Percentiles rank a stretch among this genome's conserved stretches.
phyloP scores from a whole-genome alignment of 2,888 invertebrate species.

The Nesidiocoris tenuis region DNA sequence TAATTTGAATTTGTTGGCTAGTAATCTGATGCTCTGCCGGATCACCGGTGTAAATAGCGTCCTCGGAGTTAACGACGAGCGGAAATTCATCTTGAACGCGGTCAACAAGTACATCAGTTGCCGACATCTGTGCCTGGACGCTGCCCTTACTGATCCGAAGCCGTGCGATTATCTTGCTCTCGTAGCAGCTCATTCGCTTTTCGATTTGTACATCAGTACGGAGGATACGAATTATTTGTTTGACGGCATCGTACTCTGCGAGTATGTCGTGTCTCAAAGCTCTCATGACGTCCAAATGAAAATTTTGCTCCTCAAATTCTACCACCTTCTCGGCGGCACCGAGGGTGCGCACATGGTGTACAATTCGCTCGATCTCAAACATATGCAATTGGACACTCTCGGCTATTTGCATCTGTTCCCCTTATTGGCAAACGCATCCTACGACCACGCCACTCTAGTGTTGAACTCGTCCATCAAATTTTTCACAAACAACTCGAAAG shows the following conservation, averaged over 20 bases:
- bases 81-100: slow-evolving; percentile 13
- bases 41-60: slow-evolving; percentile 27
- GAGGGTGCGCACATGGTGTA: slow-evolving; percentile 72
- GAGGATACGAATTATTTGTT: slow-evolving; percentile 56
- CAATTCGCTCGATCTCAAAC: slow-evolving; percentile 82
- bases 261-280: slow-evolving; percentile 71
- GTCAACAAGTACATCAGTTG: slow-evolving; percentile 21
- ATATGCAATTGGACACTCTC: slow-evolving; percentile 88
- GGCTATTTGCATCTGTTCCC: slow-evolving; percentile 80
- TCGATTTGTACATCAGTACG: slow-evolving; percentile 59
- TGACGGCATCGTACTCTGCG: slow-evolving; percentile 69
- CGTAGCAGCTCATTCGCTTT: slow-evolving; percentile 71
- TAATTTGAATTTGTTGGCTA: slow-evolving; percentile 43
- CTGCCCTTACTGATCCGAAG: slow-evolving; percentile 41
- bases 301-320: slow-evolving; percentile 76
- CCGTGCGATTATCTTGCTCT: slow-evolving; percentile 72
- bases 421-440: slow-evolving; percentile 70
- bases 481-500: slow-evolving; percentile 84
- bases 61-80: slow-evolving; percentile 15
- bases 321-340: slow-evolving; percentile 72
- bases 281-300: slow-evolving; percentile 89
- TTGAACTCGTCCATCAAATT: slow-evolving; percentile 78
- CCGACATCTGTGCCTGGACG: slow-evolving; percentile 13
- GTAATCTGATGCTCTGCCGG: slow-evolving; percentile 15
- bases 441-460: slow-evolving; percentile 67